A percentile compares a stretch with the other conserved stretches of the same genome.
These are phyloP conservation scores for Apis mellifera DNA, from an alignment of 1,140 invertebrate genomes.

Conservation along the genomic window DNA sequence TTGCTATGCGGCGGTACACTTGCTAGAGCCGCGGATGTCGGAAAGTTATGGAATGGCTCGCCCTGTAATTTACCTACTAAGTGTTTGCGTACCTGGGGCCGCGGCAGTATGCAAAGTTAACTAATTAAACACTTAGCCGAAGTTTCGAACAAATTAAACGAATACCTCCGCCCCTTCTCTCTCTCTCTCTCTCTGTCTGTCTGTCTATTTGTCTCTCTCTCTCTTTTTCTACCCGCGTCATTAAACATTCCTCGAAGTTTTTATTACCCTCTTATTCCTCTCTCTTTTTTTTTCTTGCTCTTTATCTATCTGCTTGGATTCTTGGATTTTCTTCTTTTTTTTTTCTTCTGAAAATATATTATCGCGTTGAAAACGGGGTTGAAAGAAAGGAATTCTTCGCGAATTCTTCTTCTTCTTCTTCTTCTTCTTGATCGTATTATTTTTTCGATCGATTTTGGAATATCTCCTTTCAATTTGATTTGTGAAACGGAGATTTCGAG, in stretches of 20 bases:
- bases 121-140: conserved; percentile 77
- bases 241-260: conserved; percentile 67
- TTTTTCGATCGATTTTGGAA: too few species aligned
- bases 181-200: background rate
- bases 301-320: background rate
- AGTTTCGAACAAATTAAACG: conserved; percentile 75
- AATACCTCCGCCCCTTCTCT: conserved; percentile 51
- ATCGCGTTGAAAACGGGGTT: too few species aligned
- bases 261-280: conserved; percentile 56
- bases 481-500: too few species aligned
- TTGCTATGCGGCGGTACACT: conserved; percentile 62
- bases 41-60: conserved; percentile 75
- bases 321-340: background rate
- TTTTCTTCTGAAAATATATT: too few species aligned
- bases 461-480: too few species aligned
- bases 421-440: too few species aligned
- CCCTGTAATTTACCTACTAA: conserved; percentile 77
- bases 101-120: conserved; percentile 72
- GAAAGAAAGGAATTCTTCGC: too few species aligned
- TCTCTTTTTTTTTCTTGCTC: too few species aligned
- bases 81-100: conserved; percentile 71
- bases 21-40: conserved; percentile 62
- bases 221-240: conserved; percentile 38
- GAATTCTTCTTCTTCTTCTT: too few species aligned
- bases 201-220: background rate